A percentile compares a stretch with the other conserved stretches of the same genome.
Evolutionary conservation across 2,113 vertebrate species (phyloP).

Genomic region (Lagenorhynchus albirostris): DNA sequence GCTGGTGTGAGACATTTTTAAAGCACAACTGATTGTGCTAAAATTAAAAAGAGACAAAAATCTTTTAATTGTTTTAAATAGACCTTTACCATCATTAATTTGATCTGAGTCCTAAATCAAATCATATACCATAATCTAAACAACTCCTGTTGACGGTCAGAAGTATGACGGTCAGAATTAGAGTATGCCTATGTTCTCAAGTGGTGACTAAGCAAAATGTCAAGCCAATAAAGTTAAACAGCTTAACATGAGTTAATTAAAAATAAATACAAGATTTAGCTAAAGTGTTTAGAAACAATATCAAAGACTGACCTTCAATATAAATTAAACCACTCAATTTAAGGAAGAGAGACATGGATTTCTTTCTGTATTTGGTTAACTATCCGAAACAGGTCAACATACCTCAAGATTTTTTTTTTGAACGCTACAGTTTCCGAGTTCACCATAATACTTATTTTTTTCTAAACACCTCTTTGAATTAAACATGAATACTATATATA

Average conservation of each 20-base stretch:
- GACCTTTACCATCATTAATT: neutral
- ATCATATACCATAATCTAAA: slow-evolving; percentile 3
- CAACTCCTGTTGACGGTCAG: neutral
- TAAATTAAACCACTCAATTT: slow-evolving; percentile 6
- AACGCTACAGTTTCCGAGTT: neutral
- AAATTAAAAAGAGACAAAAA: slow-evolving; percentile 25
- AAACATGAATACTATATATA: neutral
- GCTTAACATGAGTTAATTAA: slow-evolving; percentile 17
- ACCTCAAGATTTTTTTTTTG: neutral
- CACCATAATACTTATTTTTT: neutral
- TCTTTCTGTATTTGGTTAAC: neutral
- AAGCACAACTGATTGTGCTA: neutral
- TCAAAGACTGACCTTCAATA: neutral
- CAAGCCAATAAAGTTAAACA: slow-evolving; percentile 30
- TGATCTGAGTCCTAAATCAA: slow-evolving; percentile 40
- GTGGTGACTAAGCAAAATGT: neutral
- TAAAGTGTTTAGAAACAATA: neutral
- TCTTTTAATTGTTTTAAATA: neutral
- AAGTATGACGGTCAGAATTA: neutral
- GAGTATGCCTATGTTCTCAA: neutral
- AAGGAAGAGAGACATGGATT: neutral
- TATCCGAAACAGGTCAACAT: neutral
- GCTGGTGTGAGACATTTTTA: neutral
- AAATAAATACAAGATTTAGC: slow-evolving; percentile 32
- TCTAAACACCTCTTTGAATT: neutral